Evolutionary conservation across 2,113 vertebrate genomes (phyloP).

Genomic region (Illadopsis cleaveri): DNA sequence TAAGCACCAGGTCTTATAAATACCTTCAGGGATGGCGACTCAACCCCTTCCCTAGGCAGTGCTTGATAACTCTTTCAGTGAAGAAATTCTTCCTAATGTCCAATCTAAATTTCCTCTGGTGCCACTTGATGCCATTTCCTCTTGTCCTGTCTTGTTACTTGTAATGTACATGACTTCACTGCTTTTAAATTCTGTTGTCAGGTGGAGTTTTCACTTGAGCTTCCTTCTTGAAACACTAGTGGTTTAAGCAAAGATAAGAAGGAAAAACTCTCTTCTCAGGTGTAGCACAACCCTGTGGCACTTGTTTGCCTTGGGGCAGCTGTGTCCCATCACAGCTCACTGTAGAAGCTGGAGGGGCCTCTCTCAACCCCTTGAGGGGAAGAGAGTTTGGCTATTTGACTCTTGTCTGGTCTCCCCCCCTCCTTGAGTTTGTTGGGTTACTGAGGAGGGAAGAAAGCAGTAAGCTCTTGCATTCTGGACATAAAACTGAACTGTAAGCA

Average conservation of each 20-base stretch:
- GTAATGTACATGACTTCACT: background rate
- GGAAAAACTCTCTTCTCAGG: background rate
- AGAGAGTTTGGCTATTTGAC: background rate
- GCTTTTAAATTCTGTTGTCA: background rate
- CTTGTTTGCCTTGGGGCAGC: background rate
- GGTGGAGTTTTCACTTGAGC: background rate
- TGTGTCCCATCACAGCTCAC: background rate
- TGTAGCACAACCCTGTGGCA: background rate
- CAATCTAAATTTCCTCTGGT: background rate
- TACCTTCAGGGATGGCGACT: background rate
- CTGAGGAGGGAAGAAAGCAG: background rate
- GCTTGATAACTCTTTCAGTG: background rate
- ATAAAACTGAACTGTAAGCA: background rate
- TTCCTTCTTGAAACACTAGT: background rate
- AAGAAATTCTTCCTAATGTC: background rate
- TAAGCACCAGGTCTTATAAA: background rate
- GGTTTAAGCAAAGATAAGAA: background rate
- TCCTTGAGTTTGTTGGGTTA: background rate
- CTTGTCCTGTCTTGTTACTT: background rate
- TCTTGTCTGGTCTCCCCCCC: background rate
- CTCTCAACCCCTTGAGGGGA: accelerated
- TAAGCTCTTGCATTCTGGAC: background rate
- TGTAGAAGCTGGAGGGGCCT: background rate
- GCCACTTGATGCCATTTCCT: background rate
- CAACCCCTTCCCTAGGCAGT: background rate